These are phyloP conservation scores for Tricholauxania praeusta DNA, from an alignment of 2,888 invertebrate genomes.

Conservation along the genomic window DNA sequence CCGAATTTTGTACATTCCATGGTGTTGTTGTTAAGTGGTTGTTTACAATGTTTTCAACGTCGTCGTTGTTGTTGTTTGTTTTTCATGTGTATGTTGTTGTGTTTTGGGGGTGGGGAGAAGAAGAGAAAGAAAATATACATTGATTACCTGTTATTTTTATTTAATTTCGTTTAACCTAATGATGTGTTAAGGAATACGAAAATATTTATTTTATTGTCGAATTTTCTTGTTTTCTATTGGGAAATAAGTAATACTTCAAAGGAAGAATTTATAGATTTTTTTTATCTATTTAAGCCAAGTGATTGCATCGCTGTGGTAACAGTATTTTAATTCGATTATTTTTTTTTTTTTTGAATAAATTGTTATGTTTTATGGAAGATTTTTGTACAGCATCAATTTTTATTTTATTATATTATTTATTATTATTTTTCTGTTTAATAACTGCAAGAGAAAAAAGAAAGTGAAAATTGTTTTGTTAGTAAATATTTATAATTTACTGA, in stretches of 20 bases:
- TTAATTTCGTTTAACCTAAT: neutral
- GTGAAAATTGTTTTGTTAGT: constrained; percentile 13
- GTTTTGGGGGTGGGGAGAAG: constrained; percentile 25
- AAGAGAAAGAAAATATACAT: constrained; percentile 30
- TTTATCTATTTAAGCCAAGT: constrained; percentile 16
- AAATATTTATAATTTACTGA: neutral
- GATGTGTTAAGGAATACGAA: too few relatives aligned
- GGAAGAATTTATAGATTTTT: too few relatives aligned
- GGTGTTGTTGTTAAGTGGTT: neutral
- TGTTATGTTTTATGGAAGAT: too few relatives aligned
- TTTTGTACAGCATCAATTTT: neutral
- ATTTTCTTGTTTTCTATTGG: too few relatives aligned
- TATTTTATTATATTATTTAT: neutral
- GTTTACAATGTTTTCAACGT: constrained; percentile 10
- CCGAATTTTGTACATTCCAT: constrained; percentile 8
- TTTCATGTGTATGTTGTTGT: constrained; percentile 8
- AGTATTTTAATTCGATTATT: constrained; percentile 11
- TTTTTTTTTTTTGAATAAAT: neutral
- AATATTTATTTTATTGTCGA: too few relatives aligned
- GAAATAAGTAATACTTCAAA: too few relatives aligned
- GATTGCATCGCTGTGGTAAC: constrained; percentile 21
- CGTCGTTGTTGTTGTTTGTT: constrained; percentile 29
- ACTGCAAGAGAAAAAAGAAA: constrained; percentile 20
- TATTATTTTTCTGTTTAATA: neutral
- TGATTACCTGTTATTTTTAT: constrained; percentile 26